These are phyloP conservation scores for Stomatorhinus walkeri DNA, from an alignment of 2,797 vertebrate genomes.

Conservation along the genomic window DNA sequence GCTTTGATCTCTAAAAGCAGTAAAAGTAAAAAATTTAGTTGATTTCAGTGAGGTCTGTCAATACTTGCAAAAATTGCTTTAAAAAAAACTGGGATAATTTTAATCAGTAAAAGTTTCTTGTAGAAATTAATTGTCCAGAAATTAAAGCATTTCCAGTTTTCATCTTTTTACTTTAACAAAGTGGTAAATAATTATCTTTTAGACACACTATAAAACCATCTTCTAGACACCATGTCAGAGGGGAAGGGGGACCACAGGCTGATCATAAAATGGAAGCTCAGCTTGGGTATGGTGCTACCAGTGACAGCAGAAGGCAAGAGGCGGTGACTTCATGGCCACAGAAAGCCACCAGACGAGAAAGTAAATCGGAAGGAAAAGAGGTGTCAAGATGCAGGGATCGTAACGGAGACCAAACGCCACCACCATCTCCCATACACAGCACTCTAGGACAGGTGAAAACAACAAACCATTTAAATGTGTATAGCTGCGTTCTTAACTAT, in stretches of 20 bases:
- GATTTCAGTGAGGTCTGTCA: not conserved
- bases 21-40: not conserved
- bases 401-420: constrained; percentile 26
- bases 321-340: constrained; percentile 24
- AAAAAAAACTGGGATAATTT: not conserved
- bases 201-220: not conserved
- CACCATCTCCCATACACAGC: constrained; percentile 52
- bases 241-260: constrained; percentile 24
- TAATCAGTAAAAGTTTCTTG: not conserved
- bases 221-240: constrained; percentile 27
- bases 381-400: constrained; percentile 21
- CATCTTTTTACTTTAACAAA: not conserved
- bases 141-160: not conserved
- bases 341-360: constrained; percentile 18
- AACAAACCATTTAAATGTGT: not conserved
- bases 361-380: constrained; percentile 27
- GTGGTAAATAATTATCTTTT: not conserved
- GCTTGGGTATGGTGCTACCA: constrained; percentile 28
- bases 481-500: not conserved
- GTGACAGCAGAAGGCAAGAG: constrained; percentile 32
- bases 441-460: constrained; percentile 57
- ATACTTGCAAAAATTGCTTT: not conserved
- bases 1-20: not conserved
- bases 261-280: not conserved
- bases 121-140: not conserved